phyloP scores from a whole-genome alignment of 2,113 vertebrate genomes.

The Burhinus oedicnemus region DNA sequence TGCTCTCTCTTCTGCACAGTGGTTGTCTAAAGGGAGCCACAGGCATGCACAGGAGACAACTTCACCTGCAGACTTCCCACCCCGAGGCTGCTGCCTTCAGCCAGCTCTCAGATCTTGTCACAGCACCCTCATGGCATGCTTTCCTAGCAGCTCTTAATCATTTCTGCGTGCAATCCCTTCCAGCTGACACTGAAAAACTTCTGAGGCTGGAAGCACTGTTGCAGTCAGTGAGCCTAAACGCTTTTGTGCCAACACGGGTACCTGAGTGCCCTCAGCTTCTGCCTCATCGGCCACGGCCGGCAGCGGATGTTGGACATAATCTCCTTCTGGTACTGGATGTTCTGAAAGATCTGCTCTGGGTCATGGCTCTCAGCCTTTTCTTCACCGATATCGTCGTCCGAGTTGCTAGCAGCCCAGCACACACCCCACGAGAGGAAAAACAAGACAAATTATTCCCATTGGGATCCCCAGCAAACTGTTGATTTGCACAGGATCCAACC shows the following conservation, averaged over 20 bases:
- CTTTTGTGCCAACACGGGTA: conserved; percentile 17
- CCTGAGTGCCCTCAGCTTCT: conserved; percentile 92
- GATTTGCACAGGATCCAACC: not conserved
- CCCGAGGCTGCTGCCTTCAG: not conserved
- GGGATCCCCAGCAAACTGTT: not conserved
- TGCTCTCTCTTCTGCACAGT: not conserved
- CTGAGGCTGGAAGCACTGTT: not conserved
- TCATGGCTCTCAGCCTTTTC: conserved; percentile 87
- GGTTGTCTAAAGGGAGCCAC: not conserved
- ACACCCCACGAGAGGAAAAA: not conserved
- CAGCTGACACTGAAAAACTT: not conserved
- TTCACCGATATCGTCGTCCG: conserved; percentile 83
- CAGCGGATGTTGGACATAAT: conserved; percentile 92
- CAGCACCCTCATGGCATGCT: not conserved
- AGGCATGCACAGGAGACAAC: not conserved
- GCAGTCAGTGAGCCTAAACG: not conserved
- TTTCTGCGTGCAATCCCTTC: not conserved
- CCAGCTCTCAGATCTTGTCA: not conserved
- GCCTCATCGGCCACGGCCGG: conserved; percentile 93
- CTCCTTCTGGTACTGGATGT: conserved; percentile 97
- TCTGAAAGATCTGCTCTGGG: conserved; percentile 96
- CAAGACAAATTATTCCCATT: not conserved
- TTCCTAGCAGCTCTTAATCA: not conserved
- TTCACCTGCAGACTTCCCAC: not conserved
- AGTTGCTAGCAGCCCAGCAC: conserved; percentile 75